Conservation (phyloP, 2,113 vertebrate species). For the Eleginops maclovinus region DNA sequence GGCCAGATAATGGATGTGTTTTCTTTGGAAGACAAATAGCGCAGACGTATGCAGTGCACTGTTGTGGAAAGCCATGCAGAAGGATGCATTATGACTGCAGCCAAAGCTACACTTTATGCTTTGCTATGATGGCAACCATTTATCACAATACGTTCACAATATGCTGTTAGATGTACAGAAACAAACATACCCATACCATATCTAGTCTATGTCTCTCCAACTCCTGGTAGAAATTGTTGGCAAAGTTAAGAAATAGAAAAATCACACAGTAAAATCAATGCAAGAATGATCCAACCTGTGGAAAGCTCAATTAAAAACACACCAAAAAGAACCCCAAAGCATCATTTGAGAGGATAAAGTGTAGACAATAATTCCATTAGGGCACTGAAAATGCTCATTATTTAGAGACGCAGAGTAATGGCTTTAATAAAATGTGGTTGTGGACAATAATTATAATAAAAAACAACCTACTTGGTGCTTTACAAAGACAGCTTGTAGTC, state of each 20-base stretch:
- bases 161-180: conserved; percentile 95
- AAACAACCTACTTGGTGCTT: conserved; percentile 93
- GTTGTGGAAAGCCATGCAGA: conserved; percentile 95
- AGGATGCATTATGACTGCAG: conserved; percentile 91
- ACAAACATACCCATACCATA: conserved; percentile 99
- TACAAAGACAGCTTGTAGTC: conserved; percentile 92
- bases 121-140: conserved; percentile 92
- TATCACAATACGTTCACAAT: conserved; percentile 95
- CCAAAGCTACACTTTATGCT: conserved; percentile 90
- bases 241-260: conserved; percentile 94
- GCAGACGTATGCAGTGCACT: conserved; percentile 91
- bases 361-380: neutral
- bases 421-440: neutral
- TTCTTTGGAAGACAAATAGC: conserved; percentile 82
- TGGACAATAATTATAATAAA: neutral
- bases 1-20: conserved; percentile 46
- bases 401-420: conserved; percentile 17
- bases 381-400: neutral
- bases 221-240: conserved; percentile 99
- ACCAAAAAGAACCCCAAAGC: conserved; percentile 2
- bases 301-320: conserved; percentile 69
- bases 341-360: neutral
- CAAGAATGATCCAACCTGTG: conserved; percentile 80
- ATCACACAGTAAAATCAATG: conserved; percentile 85
- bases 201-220: conserved; percentile 99